Conservation (phyloP, 1,140 invertebrate species). For the Drosophila nebulosa region DNA sequence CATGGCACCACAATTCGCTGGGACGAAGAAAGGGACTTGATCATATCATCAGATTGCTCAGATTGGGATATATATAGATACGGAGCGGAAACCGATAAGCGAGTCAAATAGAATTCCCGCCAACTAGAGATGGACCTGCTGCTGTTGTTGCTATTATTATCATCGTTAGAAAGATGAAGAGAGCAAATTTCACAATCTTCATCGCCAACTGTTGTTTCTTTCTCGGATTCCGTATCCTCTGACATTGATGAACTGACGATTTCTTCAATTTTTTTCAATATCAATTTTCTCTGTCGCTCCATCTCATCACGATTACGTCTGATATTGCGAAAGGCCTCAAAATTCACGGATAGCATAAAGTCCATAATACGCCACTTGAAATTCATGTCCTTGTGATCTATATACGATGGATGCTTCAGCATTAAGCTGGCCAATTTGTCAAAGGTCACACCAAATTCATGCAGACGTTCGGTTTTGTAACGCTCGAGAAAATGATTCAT, state of each 20-base stretch:
- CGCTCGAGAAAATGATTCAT: slow-evolving; percentile 29
- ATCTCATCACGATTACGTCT: not conserved
- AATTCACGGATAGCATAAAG: slow-evolving; percentile 43
- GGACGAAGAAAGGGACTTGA: too few species aligned
- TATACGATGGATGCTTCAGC: slow-evolving; percentile 1
- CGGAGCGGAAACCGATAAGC: too few species aligned
- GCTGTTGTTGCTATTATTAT: too few species aligned
- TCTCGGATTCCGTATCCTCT: not conserved
- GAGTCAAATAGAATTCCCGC: too few species aligned
- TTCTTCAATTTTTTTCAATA: slow-evolving; percentile 4
- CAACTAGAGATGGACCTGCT: too few species aligned
- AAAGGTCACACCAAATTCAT: slow-evolving; percentile 8
- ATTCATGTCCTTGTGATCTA: not conserved
- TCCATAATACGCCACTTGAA: slow-evolving; percentile 19
- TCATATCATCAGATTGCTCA: not conserved
- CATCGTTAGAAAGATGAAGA: too few species aligned
- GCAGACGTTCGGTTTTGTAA: slow-evolving; percentile 9
- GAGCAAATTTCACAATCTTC: too few species aligned
- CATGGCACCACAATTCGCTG: not conserved
- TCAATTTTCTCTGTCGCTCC: not conserved
- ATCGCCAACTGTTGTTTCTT: too few species aligned
- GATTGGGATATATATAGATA: too few species aligned
- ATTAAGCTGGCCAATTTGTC: slow-evolving; percentile 14
- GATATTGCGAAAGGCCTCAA: not conserved
- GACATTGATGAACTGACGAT: not conserved